Conservation (phyloP, 2,888 invertebrate species). For the Anarsia innoxiella region DNA sequence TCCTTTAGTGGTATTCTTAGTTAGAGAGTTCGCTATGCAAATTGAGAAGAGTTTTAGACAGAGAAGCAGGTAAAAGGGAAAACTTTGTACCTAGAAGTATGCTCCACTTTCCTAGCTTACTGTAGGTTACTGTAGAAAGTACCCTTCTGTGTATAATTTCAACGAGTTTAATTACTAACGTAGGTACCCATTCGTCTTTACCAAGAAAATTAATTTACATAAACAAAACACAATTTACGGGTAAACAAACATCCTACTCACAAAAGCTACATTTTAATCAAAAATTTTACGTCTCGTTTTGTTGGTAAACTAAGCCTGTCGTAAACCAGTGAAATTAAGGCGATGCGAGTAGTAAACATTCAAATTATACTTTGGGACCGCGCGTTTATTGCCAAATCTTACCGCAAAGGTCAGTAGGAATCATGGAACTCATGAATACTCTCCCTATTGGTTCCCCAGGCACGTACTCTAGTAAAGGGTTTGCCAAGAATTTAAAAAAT, state of each 20-base stretch:
- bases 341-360: conserved; percentile 31
- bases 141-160: too few species aligned
- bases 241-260: conserved; percentile 4
- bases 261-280: conserved; percentile 9
- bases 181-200: too few species aligned
- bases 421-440: conserved; percentile 38
- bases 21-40: too few species aligned
- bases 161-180: too few species aligned
- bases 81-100: too few species aligned
- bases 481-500: conserved; percentile 25
- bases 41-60: too few species aligned
- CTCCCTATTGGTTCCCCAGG: conserved; percentile 27
- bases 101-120: too few species aligned
- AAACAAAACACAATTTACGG: too few species aligned
- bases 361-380: conserved; percentile 31
- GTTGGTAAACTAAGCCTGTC: conserved; percentile 11
- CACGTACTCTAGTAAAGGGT: conserved; percentile 33
- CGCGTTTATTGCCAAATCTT: conserved; percentile 36
- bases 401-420: conserved; percentile 28
- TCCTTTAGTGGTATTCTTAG: too few species aligned
- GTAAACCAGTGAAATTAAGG: conserved; percentile 28
- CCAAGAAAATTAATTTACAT: too few species aligned
- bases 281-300: conserved; percentile 10
- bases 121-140: too few species aligned
- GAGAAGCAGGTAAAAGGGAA: too few species aligned